These are phyloP conservation scores for Coregonus ussuriensis DNA, from an alignment of 2,797 vertebrate species.

Conservation along the genomic window DNA sequence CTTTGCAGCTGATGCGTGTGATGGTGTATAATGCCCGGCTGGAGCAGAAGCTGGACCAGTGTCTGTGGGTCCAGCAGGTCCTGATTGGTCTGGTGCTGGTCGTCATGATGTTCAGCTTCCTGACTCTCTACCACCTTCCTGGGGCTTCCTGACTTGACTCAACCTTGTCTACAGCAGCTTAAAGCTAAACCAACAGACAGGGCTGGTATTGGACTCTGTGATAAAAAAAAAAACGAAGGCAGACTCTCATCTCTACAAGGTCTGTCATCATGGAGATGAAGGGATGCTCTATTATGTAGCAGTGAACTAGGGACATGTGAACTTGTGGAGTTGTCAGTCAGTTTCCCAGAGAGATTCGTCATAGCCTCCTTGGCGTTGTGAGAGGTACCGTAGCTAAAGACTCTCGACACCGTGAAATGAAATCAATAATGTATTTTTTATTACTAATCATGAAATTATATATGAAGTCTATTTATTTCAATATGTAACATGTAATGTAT, in stretches of 20 bases:
- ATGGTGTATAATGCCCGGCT: slow-evolving; percentile 78
- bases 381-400: slow-evolving; percentile 40
- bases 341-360: slow-evolving; percentile 31
- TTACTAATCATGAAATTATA: slow-evolving; percentile 39
- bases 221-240: slow-evolving; percentile 10
- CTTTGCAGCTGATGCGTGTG: slow-evolving; percentile 80
- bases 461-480: slow-evolving; percentile 60
- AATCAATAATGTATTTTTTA: slow-evolving; percentile 45
- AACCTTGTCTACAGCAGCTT: neutral
- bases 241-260: slow-evolving; percentile 8
- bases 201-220: neutral
- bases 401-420: slow-evolving; percentile 41
- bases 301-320: slow-evolving; percentile 36
- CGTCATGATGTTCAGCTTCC: slow-evolving; percentile 78
- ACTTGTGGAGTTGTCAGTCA: slow-evolving; percentile 21
- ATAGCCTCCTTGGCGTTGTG: slow-evolving; percentile 33
- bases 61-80: slow-evolving; percentile 89
- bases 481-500: slow-evolving; percentile 14
- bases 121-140: slow-evolving; percentile 72
- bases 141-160: slow-evolving; percentile 54
- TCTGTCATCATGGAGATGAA: slow-evolving; percentile 39
- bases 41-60: slow-evolving; percentile 85
- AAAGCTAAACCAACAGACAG: slow-evolving; percentile 25
- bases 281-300: slow-evolving; percentile 2
- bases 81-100: slow-evolving; percentile 78